Evolutionary conservation across 2,888 invertebrate genomes (phyloP).

Genomic region (Chelonus formosanus): DNA sequence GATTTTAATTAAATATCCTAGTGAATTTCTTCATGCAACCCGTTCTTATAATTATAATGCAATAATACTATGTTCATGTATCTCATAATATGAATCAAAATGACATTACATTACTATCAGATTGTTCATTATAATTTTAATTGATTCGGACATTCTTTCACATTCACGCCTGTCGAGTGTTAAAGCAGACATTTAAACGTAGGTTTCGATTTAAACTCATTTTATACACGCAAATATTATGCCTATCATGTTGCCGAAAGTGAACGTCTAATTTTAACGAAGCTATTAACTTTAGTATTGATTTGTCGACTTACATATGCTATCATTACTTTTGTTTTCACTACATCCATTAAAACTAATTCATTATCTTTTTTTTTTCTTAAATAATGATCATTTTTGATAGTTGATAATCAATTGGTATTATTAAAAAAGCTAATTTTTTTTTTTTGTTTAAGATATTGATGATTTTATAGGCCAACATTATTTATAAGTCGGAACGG

Average conservation of each 20-base stretch:
- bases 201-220: conserved; percentile 17
- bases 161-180: conserved; percentile 13
- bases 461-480: too few species aligned
- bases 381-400: neutral
- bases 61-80: neutral
- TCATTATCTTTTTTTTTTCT: conserved; percentile 11
- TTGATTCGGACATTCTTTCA: conserved; percentile 20
- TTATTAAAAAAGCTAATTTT: too few species aligned
- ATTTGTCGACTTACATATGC: neutral
- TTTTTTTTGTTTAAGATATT: too few species aligned
- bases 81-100: neutral
- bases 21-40: too few species aligned
- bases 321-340: neutral
- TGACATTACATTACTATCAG: neutral
- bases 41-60: too few species aligned
- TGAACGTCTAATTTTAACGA: conserved; percentile 18
- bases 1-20: too few species aligned
- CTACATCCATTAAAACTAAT: neutral
- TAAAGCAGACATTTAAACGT: conserved; percentile 10
- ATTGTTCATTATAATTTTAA: conserved; percentile 23
- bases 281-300: conserved; percentile 1
- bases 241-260: conserved; percentile 10
- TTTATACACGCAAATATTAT: conserved; percentile 17
- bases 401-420: neutral
- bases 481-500: too few species aligned